Percentiles rank a stretch among this genome's conserved stretches.
These are phyloP conservation scores for Catalaphyllia jardinei DNA, from an alignment of 64 coral and sea anemone genomes.

Conservation along the genomic window DNA sequence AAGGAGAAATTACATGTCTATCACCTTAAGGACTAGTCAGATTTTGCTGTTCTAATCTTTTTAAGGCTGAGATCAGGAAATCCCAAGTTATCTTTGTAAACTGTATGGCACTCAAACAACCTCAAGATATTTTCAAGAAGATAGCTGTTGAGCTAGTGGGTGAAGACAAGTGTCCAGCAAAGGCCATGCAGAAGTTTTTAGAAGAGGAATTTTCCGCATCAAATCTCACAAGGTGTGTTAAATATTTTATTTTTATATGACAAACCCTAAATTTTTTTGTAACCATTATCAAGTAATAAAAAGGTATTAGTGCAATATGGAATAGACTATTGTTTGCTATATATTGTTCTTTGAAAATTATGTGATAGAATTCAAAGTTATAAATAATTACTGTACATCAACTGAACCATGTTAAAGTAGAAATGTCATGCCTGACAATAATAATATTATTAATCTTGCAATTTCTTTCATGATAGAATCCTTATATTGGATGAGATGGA, in stretches of 20 bases:
- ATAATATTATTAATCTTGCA: neutral
- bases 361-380: too few species aligned
- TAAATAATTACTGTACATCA: too few species aligned
- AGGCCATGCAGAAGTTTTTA: slow-evolving; percentile 77
- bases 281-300: too few species aligned
- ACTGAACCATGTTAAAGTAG: too few species aligned
- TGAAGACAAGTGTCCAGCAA: slow-evolving; percentile 64
- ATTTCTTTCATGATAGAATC: slow-evolving; percentile 48
- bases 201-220: slow-evolving; percentile 78
- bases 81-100: slow-evolving; percentile 91
- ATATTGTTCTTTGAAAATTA: too few species aligned
- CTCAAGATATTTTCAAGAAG: slow-evolving; percentile 87
- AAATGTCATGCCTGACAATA: too few species aligned
- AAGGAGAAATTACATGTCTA: neutral
- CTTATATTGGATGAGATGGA: slow-evolving; percentile 96
- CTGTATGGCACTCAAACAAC: slow-evolving; percentile 85
- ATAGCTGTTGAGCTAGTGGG: slow-evolving; percentile 76
- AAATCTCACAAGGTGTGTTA: slow-evolving; percentile 73
- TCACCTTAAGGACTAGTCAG: neutral
- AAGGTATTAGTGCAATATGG: too few species aligned
- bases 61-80: slow-evolving; percentile 61
- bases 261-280: neutral
- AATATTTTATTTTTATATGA: too few species aligned
- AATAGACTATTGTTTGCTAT: too few species aligned
- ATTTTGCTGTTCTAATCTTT: neutral